Evolutionary conservation across 2,113 vertebrate genomes (phyloP).

Genomic region (Geothlypis trichas): DNA sequence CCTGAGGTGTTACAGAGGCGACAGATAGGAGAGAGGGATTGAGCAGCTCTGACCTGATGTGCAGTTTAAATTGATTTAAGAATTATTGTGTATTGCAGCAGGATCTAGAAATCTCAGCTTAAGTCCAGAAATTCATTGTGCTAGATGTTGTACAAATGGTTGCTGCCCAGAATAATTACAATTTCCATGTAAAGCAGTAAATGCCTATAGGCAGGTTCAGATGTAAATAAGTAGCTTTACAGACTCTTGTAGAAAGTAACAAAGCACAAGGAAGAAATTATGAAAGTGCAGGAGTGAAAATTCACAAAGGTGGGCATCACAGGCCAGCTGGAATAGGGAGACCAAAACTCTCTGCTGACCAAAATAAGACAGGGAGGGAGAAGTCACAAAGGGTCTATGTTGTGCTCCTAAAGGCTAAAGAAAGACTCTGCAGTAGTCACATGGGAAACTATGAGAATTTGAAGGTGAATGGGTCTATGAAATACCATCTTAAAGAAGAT

Average conservation of each 20-base stretch:
- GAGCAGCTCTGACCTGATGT: background rate
- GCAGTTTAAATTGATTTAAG: background rate
- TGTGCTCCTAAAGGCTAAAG: background rate
- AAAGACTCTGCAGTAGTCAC: background rate
- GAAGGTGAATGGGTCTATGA: background rate
- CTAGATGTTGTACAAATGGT: background rate
- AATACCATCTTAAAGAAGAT: background rate
- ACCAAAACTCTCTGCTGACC: background rate
- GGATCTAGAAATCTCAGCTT: background rate
- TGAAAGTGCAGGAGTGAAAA: background rate
- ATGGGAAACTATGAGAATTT: background rate
- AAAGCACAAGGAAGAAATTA: background rate
- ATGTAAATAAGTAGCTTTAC: background rate
- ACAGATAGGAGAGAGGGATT: no score
- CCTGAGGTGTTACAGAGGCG: background rate
- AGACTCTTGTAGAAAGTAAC: background rate
- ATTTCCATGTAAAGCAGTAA: background rate
- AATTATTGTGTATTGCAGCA: background rate
- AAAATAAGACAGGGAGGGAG: background rate
- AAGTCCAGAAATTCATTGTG: background rate
- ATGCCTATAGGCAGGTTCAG: background rate
- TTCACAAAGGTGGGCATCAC: background rate
- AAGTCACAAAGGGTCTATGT: background rate
- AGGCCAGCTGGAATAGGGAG: background rate
- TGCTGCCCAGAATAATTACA: background rate